Conservation (phyloP, 2,888 invertebrate species). For the Andrena bucephala region DNA sequence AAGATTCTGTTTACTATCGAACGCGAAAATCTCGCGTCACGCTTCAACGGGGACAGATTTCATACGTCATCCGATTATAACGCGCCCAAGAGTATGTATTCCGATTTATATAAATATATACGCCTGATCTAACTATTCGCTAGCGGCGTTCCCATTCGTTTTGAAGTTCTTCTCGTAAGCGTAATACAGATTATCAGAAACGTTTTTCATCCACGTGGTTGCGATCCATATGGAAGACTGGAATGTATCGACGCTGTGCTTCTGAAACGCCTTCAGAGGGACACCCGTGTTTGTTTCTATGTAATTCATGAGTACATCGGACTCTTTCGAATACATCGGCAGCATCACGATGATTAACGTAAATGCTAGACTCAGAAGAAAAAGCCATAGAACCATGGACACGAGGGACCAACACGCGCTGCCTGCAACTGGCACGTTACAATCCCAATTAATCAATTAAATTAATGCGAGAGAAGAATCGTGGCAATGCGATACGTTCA, state of each 20-base stretch:
- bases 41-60: not conserved
- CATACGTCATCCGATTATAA: not conserved
- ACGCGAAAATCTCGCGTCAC: not conserved
- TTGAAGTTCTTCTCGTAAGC: constrained; percentile 45
- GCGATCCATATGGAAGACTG: constrained; percentile 3
- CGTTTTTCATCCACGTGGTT: constrained; percentile 23
- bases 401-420: constrained; percentile 59
- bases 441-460: not conserved
- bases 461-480: too few relatives aligned
- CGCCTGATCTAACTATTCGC: not conserved
- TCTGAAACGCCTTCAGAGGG: constrained; percentile 75
- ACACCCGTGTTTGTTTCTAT: constrained; percentile 74
- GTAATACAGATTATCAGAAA: constrained; percentile 28
- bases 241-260: constrained; percentile 58
- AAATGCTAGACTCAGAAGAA: constrained; percentile 54
- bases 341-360: constrained; percentile 67
- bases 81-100: not conserved
- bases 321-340: constrained; percentile 72
- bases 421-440: constrained; percentile 25
- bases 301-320: constrained; percentile 71
- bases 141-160: not conserved
- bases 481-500: not conserved
- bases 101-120: not conserved
- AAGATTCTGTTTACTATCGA: not conserved
- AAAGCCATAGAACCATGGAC: constrained; percentile 65